Conservation (phyloP, 2,797 vertebrate genomes). For the Mus spretus region DNA sequence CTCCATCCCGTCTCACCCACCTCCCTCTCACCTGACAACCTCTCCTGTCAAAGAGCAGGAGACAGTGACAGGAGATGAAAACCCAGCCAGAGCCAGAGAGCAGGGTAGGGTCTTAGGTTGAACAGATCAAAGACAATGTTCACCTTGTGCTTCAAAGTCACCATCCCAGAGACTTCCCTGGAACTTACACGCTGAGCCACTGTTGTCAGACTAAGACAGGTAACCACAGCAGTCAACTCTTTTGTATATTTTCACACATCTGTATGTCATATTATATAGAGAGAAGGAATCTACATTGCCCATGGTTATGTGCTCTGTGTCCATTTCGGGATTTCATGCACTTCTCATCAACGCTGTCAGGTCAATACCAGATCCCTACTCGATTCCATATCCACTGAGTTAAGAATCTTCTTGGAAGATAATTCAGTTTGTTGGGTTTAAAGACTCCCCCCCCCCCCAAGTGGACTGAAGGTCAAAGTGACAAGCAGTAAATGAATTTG, state of each 20-base stretch:
- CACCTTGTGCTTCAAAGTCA: background rate
- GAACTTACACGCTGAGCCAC: background rate
- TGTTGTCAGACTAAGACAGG: background rate
- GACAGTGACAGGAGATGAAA: background rate
- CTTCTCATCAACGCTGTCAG: background rate
- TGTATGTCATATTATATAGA: background rate
- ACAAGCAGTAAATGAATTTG: background rate
- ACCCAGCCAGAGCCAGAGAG: background rate
- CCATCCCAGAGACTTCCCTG: background rate
- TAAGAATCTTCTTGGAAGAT: conserved; percentile 14
- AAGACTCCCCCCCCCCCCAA: background rate
- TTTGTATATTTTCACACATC: background rate
- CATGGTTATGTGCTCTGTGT: background rate
- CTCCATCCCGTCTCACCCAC: background rate
- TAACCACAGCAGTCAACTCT: background rate
- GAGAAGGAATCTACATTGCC: background rate
- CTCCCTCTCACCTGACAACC: background rate
- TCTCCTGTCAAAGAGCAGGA: background rate
- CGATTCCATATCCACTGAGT: background rate
- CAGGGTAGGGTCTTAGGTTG: background rate
- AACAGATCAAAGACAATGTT: background rate
- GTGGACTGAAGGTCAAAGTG: background rate
- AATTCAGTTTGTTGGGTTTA: background rate
- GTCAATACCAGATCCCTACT: background rate
- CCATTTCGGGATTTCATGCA: background rate